A percentile compares a stretch with the other conserved stretches of the same genome.
These are phyloP conservation scores for Cathartes aura DNA, from an alignment of 2,113 vertebrate genomes.

Conservation along the genomic window DNA sequence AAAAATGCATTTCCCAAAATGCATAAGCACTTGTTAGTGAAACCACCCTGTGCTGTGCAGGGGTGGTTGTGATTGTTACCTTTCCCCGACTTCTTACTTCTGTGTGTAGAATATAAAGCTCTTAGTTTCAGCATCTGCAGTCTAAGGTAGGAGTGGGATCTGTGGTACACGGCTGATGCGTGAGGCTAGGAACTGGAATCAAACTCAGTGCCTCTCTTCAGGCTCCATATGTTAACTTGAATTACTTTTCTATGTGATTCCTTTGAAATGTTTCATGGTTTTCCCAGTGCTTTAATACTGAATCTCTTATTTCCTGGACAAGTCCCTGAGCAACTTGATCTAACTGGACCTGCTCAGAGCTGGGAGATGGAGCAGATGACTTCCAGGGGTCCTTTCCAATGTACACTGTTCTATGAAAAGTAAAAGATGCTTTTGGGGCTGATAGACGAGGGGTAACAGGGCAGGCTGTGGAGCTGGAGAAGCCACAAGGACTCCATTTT, in stretches of 20 bases:
- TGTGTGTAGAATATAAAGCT: neutral
- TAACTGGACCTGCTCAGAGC: neutral
- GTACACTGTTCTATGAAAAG: neutral
- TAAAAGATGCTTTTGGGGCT: neutral
- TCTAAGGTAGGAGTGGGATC: neutral
- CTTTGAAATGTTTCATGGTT: neutral
- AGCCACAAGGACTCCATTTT: neutral
- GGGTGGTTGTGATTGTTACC: neutral
- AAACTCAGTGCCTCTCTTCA: neutral
- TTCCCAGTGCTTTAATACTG: neutral
- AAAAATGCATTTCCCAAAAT: neutral
- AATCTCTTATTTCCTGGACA: constrained; percentile 4
- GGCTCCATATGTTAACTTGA: neutral
- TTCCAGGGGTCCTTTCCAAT: neutral
- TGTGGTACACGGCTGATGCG: neutral
- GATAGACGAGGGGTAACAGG: neutral
- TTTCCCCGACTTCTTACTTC: rapidly evolving
- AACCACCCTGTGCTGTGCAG: neutral
- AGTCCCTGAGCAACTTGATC: neutral
- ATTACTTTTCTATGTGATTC: neutral
- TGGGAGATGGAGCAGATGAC: neutral
- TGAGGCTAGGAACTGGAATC: neutral
- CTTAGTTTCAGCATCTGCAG: neutral
- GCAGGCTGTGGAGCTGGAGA: neutral
- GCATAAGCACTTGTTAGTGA: neutral